These are phyloP conservation scores for Zaprionus bogoriensis DNA, from an alignment of 2,888 invertebrate species.

Conservation along the genomic window DNA sequence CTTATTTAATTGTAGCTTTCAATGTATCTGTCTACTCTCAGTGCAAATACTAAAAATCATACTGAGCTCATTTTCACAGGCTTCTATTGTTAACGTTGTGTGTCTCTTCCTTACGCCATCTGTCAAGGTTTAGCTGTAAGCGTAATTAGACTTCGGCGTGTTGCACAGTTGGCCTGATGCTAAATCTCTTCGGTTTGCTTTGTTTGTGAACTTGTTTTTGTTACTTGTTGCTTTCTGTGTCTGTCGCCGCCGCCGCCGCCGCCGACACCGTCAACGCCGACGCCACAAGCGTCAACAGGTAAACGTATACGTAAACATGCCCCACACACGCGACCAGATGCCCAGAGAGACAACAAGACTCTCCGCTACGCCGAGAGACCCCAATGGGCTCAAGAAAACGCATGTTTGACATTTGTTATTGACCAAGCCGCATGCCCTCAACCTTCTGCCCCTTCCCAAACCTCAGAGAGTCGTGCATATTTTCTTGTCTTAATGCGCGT, in stretches of 20 bases:
- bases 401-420: conserved; percentile 63
- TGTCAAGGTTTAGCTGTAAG: background rate
- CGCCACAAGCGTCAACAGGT: conserved; percentile 68
- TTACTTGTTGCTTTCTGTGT: conserved; percentile 63
- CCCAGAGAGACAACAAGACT: conserved; percentile 33
- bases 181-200: conserved; percentile 42
- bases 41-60: no score
- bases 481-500: conserved; percentile 23
- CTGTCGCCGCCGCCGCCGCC: conserved; percentile 18
- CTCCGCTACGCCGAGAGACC: background rate
- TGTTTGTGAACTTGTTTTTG: conserved; percentile 65
- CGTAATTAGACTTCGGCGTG: conserved; percentile 19
- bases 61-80: no score
- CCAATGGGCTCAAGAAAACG: conserved; percentile 33
- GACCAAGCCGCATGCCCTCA: conserved; percentile 47
- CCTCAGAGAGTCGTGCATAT: conserved; percentile 34
- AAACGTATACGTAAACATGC: conserved; percentile 58
- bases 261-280: conserved; percentile 28
- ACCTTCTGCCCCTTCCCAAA: no score
- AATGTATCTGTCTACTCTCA: no score
- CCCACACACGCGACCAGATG: conserved; percentile 39
- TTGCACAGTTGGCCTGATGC: conserved; percentile 6
- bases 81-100: no score
- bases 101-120: no score
- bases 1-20: no score